Conservation (phyloP, 2,797 vertebrate species). For the Jordanella pulchra region DNA sequence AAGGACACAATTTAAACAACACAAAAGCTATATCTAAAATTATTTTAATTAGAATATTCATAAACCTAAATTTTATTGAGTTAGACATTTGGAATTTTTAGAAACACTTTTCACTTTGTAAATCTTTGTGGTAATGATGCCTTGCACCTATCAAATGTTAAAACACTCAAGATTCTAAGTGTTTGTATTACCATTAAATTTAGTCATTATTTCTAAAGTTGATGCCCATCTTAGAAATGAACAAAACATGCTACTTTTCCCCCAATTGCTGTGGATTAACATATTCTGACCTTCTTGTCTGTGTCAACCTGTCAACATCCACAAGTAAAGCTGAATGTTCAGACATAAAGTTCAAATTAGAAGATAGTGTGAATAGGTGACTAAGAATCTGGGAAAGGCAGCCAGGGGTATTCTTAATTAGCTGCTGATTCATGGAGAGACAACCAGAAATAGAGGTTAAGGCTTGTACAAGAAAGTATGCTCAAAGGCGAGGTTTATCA, state of each 20-base stretch:
- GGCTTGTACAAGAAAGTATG: slow-evolving; percentile 56
- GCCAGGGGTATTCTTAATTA: slow-evolving; percentile 50
- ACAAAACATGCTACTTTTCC: background rate
- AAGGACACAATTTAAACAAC: background rate
- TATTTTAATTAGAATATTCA: background rate
- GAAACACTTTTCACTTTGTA: background rate
- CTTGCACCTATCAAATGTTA: background rate
- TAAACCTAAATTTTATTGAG: background rate
- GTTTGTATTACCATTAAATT: background rate
- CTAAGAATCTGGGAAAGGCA: slow-evolving; percentile 22
- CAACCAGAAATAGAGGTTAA: slow-evolving; percentile 32
- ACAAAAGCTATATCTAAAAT: background rate
- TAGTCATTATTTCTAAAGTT: background rate
- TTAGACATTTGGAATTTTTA: background rate
- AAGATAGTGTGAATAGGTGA: slow-evolving; percentile 16
- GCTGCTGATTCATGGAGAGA: slow-evolving; percentile 50
- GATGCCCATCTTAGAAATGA: background rate
- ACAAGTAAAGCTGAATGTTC: slow-evolving; percentile 19
- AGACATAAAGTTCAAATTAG: slow-evolving; percentile 22
- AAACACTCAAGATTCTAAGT: background rate
- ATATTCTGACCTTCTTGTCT: slow-evolving; percentile 10
- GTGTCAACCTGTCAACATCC: slow-evolving; percentile 8
- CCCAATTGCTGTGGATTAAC: background rate
- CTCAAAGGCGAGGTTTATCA: slow-evolving; percentile 68
- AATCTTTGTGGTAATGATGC: background rate